These are phyloP conservation scores for Deroplatys truncata DNA, from an alignment of 2,888 invertebrate species.

Conservation along the genomic window DNA sequence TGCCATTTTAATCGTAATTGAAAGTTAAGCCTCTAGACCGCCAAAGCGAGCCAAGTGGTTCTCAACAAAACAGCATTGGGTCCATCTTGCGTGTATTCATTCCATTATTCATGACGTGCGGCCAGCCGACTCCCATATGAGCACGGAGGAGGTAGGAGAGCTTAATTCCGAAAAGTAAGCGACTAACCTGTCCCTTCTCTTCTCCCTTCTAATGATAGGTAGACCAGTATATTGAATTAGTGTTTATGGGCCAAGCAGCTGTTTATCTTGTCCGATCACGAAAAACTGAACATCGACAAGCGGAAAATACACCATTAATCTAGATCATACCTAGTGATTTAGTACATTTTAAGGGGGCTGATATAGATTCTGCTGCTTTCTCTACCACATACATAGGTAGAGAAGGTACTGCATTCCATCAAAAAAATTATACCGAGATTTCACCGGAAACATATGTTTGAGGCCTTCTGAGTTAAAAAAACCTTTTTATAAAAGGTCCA, in stretches of 20 bases:
- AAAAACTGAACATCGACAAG: neutral
- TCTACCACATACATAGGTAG: too few species aligned
- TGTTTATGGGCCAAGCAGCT: neutral
- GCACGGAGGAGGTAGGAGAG: neutral
- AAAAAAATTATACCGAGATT: too few species aligned
- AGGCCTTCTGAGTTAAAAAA: too few species aligned
- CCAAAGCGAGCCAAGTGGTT: neutral
- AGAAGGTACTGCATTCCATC: too few species aligned
- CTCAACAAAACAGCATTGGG: neutral
- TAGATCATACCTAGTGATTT: neutral
- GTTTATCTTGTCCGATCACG: neutral
- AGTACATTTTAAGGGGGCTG: too few species aligned
- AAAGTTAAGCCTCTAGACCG: neutral
- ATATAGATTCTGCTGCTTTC: too few species aligned
- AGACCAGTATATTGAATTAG: neutral
- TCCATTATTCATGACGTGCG: neutral
- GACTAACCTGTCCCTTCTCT: too few species aligned
- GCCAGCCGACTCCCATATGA: neutral
- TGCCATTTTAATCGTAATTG: neutral
- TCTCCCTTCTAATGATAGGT: neutral
- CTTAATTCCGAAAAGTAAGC: neutral
- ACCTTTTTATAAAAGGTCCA: too few species aligned
- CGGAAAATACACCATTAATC: neutral
- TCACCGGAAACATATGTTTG: too few species aligned
- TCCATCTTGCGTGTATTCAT: neutral